phyloP scores from a whole-genome alignment of 2,888 invertebrate genomes.

The Tineola bisselliella region DNA sequence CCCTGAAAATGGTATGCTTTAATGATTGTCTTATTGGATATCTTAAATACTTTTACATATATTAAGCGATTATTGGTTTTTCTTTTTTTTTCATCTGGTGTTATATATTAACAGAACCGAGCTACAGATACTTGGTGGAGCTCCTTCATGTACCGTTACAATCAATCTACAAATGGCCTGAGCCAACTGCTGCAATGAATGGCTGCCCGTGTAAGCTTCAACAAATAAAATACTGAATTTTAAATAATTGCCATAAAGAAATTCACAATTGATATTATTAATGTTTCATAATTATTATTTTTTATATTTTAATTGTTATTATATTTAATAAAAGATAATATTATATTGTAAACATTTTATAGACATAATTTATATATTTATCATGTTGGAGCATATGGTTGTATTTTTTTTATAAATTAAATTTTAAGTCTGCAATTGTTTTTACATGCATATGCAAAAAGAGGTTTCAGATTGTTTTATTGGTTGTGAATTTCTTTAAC shows the following conservation, averaged over 20 bases:
- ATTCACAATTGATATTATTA: not conserved
- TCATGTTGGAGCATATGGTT: too few species aligned
- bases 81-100: too few species aligned
- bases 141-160: constrained; percentile 88
- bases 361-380: too few species aligned
- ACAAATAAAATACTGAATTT: not conserved
- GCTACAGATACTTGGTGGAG: constrained; percentile 86
- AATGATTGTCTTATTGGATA: not conserved
- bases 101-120: constrained; percentile 73
- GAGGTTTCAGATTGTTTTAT: not conserved
- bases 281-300: too few species aligned
- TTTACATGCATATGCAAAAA: too few species aligned
- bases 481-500: not conserved
- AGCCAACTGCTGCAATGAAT: not conserved
- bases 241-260: not conserved
- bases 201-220: not conserved
- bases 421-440: too few species aligned
- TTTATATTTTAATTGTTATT: not conserved
- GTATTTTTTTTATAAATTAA: too few species aligned
- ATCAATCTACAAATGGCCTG: constrained; percentile 76
- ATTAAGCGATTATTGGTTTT: too few species aligned
- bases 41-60: too few species aligned
- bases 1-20: constrained; percentile 81
- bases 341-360: not conserved
- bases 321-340: too few species aligned